phyloP scores from a whole-genome alignment of 2,113 vertebrate genomes.

The Sphaerodactylus townsendi region DNA sequence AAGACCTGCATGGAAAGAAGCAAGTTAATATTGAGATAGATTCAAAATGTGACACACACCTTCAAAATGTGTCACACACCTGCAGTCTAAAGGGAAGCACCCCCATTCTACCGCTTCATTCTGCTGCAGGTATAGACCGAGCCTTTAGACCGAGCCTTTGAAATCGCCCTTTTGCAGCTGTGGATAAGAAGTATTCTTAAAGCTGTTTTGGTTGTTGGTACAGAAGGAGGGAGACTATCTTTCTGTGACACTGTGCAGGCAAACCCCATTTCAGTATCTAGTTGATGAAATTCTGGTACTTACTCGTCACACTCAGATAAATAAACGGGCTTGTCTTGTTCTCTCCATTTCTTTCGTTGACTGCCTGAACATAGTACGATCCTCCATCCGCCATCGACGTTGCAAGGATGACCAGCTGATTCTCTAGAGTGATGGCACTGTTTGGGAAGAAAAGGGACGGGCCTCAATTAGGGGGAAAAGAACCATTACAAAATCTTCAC shows the following conservation, averaged over 20 bases:
- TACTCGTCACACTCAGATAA: constrained; percentile 82
- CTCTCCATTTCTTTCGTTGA: constrained; percentile 90
- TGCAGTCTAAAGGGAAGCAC: too few species aligned
- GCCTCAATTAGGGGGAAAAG: not conserved
- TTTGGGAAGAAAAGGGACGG: constrained; percentile 25
- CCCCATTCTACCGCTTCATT: too few species aligned
- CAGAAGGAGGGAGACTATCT: not conserved
- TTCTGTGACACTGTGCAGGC: not conserved
- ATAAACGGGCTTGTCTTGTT: constrained; percentile 84
- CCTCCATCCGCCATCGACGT: constrained; percentile 74
- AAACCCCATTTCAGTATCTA: fast-evolving
- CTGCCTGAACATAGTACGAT: constrained; percentile 85
- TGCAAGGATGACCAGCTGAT: constrained; percentile 88
- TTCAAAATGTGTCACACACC: too few species aligned
- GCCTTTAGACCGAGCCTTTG: too few species aligned
- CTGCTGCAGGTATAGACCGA: too few species aligned
- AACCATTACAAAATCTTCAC: not conserved
- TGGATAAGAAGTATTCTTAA: not conserved
- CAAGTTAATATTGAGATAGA: not conserved
- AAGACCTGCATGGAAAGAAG: constrained; percentile 2
- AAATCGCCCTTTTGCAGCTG: not conserved
- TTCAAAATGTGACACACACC: too few species aligned
- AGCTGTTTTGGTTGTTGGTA: not conserved
- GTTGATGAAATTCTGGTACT: constrained; percentile 37
- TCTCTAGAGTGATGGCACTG: constrained; percentile 88